Evolutionary conservation across 1,140 invertebrate genomes (phyloP), one percentile per base, ranked within the genome.

Genomic region (Hyphantria cunea): DNA sequence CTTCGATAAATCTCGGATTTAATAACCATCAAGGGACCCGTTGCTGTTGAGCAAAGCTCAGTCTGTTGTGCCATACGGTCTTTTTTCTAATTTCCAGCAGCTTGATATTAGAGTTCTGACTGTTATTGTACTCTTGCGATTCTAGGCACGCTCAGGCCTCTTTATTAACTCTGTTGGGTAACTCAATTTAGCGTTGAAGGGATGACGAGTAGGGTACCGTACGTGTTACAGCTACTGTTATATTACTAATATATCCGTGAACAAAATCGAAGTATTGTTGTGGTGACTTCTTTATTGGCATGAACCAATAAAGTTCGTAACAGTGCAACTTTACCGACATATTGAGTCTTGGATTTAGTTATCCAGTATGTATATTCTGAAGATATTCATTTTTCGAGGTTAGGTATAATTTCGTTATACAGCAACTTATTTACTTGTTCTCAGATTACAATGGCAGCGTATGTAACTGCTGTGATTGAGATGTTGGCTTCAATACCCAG

Each of bases 141-240:
- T 80, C 82, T 39, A 64, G 49, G 54, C 80, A 83, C 82, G 82
- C 65, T 48, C 64, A 66, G 68, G 63, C 66, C 77, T 82, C 82
- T 85, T 82, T 85, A 85, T 83, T 85, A 83, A 85, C 80, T 82
- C 82, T 78, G 76, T 82, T 83, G 77, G 79, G 79, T 77, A 85
- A 85, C 82, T 85, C 80, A 82, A 82, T 85, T 83, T 75, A 68
- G 74, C 70, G 70, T 71, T 77, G 77, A 82, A 83, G 75, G 82
- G 82, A 83, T 82, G 80, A 83, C 76, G 81, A 79, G 74, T 64
- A 72, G 63, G 70, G 45, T 62, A 37, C 41, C 60, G 71, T 83
- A 83, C 80, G 80, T 85, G 79, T 83, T 76, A 75, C 79, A 69
- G 55, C 53, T 74, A 63, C 70, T 72, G 42, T 74, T 74, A 68